phyloP scores from a whole-genome alignment of 2,888 invertebrate species.

The Zaprionus lineosus region DNA sequence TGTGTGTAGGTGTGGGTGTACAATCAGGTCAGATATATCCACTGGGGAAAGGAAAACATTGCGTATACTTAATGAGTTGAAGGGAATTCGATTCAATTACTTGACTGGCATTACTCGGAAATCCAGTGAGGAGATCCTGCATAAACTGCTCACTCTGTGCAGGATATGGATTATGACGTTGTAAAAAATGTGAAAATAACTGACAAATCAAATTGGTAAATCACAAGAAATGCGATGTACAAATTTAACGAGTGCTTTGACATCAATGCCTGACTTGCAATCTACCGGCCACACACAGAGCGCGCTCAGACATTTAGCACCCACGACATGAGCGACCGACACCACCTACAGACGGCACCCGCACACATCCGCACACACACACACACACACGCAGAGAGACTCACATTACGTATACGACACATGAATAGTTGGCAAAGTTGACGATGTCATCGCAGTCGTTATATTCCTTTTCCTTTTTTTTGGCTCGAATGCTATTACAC shows the following conservation, averaged over 20 bases:
- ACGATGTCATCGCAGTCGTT: slow-evolving; percentile 50
- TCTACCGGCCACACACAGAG: not conserved
- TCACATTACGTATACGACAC: slow-evolving; percentile 69
- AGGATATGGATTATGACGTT: too few species aligned
- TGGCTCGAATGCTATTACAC: slow-evolving; percentile 8
- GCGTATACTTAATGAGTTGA: slow-evolving; percentile 24
- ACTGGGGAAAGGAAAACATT: slow-evolving; percentile 1
- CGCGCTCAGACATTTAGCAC: too few species aligned
- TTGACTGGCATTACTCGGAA: not conserved
- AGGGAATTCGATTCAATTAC: slow-evolving; percentile 12
- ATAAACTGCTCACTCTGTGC: too few species aligned
- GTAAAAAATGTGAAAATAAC: slow-evolving; percentile 6
- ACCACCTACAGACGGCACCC: not conserved
- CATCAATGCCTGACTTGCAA: not conserved
- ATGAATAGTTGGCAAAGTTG: slow-evolving; percentile 65
- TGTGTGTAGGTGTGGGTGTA: slow-evolving; percentile 37
- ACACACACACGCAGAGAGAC: not conserved
- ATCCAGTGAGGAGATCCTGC: not conserved
- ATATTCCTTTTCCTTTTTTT: slow-evolving; percentile 3
- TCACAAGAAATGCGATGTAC: slow-evolving; percentile 2
- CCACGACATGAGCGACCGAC: too few species aligned
- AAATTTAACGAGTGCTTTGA: slow-evolving; percentile 6
- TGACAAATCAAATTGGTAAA: slow-evolving; percentile 12
- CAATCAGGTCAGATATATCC: slow-evolving; percentile 42
- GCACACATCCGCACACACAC: not conserved